Evolutionary conservation across 2,888 invertebrate genomes (phyloP), one percentile per base, ranked within the genome.

Genomic region (Tupiocoris notatus): DNA sequence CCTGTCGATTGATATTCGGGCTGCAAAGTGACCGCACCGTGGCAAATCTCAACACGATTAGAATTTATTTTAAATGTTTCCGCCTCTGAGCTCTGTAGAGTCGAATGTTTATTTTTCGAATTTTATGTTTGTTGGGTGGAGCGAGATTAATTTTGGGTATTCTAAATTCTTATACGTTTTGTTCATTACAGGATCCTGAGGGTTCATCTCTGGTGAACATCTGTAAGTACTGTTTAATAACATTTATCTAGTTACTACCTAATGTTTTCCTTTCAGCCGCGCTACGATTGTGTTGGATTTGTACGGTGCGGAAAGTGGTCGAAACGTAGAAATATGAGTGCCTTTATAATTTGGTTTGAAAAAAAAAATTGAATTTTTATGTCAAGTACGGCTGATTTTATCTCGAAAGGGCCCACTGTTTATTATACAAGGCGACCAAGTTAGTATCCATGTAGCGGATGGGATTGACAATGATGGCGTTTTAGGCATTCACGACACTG

Each of bases 121-220:
- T 39, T 39, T 39, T 39, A 12, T 39, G 12, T 39, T 39, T 39
- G 39, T 39, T 39, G 3, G 3, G 6, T 39, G 39, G 12, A 12
- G 39, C 39, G 39, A 7, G 39, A 39, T 7, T 39, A 39, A 7
- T 3, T 39, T 12, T 39, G 3, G 39, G 39, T 39, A 12, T 39
- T 39, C 39, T 7, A 39, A 12, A 39, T 39, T 39, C 39, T 70
- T 18, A 70, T 59, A n/a, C 17, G 57, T 70, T 70, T 59, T 70
- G 21, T 70, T 70, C 24, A 70, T 70, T 70, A 59, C 70, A 70
- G 70, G 70, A 59, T 23, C 70, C 7, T 24, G 70, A 12, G 59
- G 70, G 25, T 70, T 59, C 59, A 21, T 57, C 67, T 59, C 70
- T 59, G 59, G 70, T 70, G 70, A 24, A 58, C 23, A n/a, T 70